Conservation (phyloP, 2,888 invertebrate genomes). For the Drosophila leonis region DNA sequence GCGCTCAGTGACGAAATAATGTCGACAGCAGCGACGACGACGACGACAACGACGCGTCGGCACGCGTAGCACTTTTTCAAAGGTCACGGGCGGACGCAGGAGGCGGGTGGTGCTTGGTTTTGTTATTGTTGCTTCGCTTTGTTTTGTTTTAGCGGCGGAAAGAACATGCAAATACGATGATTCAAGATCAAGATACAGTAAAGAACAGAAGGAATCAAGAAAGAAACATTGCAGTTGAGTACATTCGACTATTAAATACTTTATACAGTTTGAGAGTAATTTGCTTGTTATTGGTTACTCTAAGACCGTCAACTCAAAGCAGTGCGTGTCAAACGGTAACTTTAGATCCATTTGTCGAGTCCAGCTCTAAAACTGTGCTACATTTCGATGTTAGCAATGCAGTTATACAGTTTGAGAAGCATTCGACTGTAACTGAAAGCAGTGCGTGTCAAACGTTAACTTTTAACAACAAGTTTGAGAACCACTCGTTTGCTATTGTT, state of each 20-base stretch:
- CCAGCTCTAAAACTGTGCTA: not conserved
- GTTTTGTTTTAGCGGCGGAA: slow-evolving; percentile 23
- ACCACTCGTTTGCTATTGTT: not conserved
- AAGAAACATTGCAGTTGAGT: not conserved
- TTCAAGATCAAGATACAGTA: slow-evolving; percentile 5
- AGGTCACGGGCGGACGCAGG: slow-evolving; percentile 51
- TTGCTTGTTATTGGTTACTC: not conserved
- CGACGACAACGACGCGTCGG: slow-evolving; percentile 22
- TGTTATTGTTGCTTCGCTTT: slow-evolving; percentile 15
- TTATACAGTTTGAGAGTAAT: not conserved
- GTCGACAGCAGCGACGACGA: slow-evolving; percentile 21
- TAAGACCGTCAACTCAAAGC: no score
- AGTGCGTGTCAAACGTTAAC: no score
- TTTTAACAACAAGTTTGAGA: not conserved
- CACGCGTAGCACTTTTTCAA: slow-evolving; percentile 36
- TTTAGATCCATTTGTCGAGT: not conserved
- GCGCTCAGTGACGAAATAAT: slow-evolving; percentile 60
- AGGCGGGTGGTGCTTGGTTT: slow-evolving; percentile 15
- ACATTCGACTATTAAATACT: not conserved
- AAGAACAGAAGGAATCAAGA: not conserved
- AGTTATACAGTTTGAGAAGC: no score
- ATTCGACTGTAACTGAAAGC: no score
- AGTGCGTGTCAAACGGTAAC: not conserved
- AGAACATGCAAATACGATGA: slow-evolving; percentile 19
- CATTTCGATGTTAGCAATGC: not conserved